Evolutionary conservation across 2,797 vertebrate genomes (phyloP), one percentile per base, ranked within the genome.

Genomic region (Bovichtus diacanthus): DNA sequence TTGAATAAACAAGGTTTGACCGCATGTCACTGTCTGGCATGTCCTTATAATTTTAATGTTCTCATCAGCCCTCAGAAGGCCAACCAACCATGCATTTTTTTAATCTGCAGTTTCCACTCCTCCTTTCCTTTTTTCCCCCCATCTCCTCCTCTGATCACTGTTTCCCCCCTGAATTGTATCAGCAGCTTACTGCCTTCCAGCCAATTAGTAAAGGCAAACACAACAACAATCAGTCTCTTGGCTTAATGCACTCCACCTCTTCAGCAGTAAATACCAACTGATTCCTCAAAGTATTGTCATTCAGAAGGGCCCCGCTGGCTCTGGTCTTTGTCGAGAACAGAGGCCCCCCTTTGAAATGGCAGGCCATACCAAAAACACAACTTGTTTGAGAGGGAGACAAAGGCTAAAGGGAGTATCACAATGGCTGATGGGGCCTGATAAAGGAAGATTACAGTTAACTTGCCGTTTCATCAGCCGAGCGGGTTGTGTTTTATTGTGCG

Each of bases 201-300:
- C 88, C 90, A 94, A 94, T 94, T 94, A 94, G 91, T 88, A 86
- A 88, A 89, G 84, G 87, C 90, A 93, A 94, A 93, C 90, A 92
- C 67, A 87, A 86, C 89, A 93, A 93, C 90, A 91, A 91, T 88
- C 88, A 82, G 76, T 81, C 80, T 83, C 83, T 87, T 68, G 83
- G 87, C 78, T 90, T 92, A 93, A 93, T 91, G 87, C 85, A 90
- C 91, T 90, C 83, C 79, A 92, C 84, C 85, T 90, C 86, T 84
- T 78, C 85, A 81, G 86, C 87, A 89, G 92, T 93, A 93, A 94
- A 95, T 93, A 93, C 90, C 90, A 82, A 90, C 86, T 85, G 86
- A 89, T 82, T 86, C 89, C 85, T 88, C 68, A 88, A 82, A 78
- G 83, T 80, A 91, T 93, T 94, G 90, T 94, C 91, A 92, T 93